Base-by-base conservation (phyloP, 1,140 invertebrate genomes). In the Nasonia vitripennis region DNA sequence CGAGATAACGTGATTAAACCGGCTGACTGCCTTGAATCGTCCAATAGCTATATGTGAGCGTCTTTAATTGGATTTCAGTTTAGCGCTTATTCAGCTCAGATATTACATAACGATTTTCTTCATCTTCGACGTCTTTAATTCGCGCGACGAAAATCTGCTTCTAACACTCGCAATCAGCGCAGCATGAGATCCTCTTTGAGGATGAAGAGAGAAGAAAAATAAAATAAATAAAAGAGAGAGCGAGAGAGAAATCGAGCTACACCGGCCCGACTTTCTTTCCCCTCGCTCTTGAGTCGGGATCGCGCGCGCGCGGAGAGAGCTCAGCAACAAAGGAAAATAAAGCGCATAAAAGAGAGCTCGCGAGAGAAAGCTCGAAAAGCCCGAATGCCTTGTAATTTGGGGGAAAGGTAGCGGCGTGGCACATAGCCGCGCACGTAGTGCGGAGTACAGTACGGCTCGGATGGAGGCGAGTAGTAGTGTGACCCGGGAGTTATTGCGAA, bases 401-500 rank as follows among this genome's bases (percentile, higher is more conserved):
- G 73, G 12, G 34, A 77, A 41, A 20, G 73, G 82, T 51, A 41
- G 75, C 68, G 70, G 75, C 62, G 75, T 73, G 62, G 55, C 70
- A 78, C 41, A 87, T 73, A 86, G 68, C 67, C 80, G 45, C 73
- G 78, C 83, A 74, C 81, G 27, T 62, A n/a, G 55, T 62, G n/a
- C 7, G n/a, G 51, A 5, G 17, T 48, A 48, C 12, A 48, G 10
- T 11, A 12, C 4, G 14, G 51, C 17, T 2, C 2, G 17, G 55
- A 62, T 20, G 17, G 55, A 62, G 55, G 20, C 6, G 55, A 62
- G 14, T 14, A 9, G 5, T 11, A 27, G 17, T 45, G 27, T 1
- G 27, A 20, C 27, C 17, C 68, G 37, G 77, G 83, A 70, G 77
- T 87, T 88, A 82, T 81, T 81, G 82, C 83, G 86, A 89, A 90